These are phyloP conservation scores for Rhabdomys pumilio DNA, from an alignment of 2,797 vertebrate species.

Conservation along the genomic window DNA sequence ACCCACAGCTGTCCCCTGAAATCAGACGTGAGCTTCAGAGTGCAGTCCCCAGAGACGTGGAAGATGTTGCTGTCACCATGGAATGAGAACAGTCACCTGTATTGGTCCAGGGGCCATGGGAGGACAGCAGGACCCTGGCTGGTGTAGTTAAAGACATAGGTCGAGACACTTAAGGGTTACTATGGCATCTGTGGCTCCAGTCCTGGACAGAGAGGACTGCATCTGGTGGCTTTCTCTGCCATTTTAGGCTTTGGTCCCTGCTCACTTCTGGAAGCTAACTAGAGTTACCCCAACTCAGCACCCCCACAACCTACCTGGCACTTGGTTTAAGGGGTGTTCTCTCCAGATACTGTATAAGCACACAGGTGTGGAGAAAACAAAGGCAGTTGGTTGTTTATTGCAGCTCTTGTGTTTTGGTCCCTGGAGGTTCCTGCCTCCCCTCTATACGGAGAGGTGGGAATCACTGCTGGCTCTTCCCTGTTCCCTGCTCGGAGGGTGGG, in stretches of 20 bases:
- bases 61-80: constrained; percentile 90
- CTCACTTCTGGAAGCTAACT: not conserved
- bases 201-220: not conserved
- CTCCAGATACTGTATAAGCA: not conserved
- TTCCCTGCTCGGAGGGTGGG: not conserved
- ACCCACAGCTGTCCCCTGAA: constrained; percentile 93
- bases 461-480: not conserved
- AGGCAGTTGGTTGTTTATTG: constrained; percentile 68
- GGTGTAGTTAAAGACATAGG: not conserved
- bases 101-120: not conserved
- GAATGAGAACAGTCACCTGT: constrained; percentile 86
- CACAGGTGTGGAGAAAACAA: constrained; percentile 3
- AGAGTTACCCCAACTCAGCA: not conserved
- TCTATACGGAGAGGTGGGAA: not conserved
- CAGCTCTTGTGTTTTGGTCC: not conserved
- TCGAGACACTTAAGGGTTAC: not conserved
- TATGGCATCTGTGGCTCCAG: not conserved
- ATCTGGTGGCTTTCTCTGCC: not conserved
- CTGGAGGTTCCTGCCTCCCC: not conserved
- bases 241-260: not conserved
- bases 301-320: not conserved
- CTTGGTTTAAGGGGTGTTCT: not conserved
- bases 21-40: constrained; percentile 96
- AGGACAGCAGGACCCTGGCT: not conserved
- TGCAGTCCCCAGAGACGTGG: constrained; percentile 93